Conservation (phyloP, 2,113 vertebrate species). For the Zosterops hypoxanthus region DNA sequence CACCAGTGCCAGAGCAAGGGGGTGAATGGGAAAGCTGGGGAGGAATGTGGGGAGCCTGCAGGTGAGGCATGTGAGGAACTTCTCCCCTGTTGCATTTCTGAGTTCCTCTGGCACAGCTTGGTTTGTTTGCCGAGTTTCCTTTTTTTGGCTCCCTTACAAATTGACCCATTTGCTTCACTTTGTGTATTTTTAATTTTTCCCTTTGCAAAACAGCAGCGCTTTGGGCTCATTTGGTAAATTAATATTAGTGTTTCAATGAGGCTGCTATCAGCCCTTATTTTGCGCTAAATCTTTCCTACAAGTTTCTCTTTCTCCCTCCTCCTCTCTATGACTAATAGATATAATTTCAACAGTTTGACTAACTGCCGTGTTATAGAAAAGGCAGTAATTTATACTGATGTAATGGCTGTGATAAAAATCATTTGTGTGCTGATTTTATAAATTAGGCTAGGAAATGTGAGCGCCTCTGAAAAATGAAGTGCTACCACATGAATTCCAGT, state of each 20-base stretch:
- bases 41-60: not conserved
- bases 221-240: conserved; percentile 72
- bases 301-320: conserved; percentile 39
- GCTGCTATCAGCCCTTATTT: conserved; percentile 68
- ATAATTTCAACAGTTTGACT: conserved; percentile 82
- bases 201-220: conserved; percentile 48
- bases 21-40: conserved; percentile 9
- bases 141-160: conserved; percentile 72
- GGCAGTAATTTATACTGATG: conserved; percentile 92
- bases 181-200: conserved; percentile 73
- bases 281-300: conserved; percentile 66
- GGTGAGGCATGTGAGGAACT: not conserved
- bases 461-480: conserved; percentile 90
- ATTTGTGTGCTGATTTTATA: conserved; percentile 94
- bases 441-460: conserved; percentile 93
- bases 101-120: not conserved
- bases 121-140: conserved; percentile 67
- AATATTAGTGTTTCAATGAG: conserved; percentile 73
- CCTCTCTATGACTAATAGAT: conserved; percentile 77
- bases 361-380: conserved; percentile 81
- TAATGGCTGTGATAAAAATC: conserved; percentile 95
- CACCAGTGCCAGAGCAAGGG: not conserved
- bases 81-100: conserved; percentile 50
- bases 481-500: conserved; percentile 95
- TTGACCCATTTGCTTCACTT: conserved; percentile 78